These are phyloP conservation scores for Polypterus senegalus DNA, from an alignment of 2,113 vertebrate genomes.

Conservation along the genomic window DNA sequence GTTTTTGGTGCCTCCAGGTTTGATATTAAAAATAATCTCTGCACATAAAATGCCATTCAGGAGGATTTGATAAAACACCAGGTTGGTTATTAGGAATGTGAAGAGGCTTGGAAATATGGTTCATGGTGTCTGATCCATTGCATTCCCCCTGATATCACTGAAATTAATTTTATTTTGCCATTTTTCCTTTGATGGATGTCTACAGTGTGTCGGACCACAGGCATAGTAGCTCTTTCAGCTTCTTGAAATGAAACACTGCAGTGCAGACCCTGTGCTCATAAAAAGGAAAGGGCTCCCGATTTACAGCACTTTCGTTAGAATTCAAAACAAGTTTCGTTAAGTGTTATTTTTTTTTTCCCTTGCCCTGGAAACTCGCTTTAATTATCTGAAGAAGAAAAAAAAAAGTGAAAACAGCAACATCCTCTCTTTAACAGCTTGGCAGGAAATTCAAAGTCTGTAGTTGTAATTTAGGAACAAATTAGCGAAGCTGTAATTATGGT, in stretches of 20 bases:
- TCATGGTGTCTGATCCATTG: no score
- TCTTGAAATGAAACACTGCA: no score
- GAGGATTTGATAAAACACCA: no score
- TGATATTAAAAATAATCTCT: neutral
- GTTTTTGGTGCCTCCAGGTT: neutral
- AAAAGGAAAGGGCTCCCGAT: no score
- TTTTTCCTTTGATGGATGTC: no score
- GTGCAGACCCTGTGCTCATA: no score
- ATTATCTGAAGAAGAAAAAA: slow-evolving; percentile 10
- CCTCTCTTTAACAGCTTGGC: neutral
- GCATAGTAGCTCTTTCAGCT: no score
- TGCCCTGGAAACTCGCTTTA: slow-evolving; percentile 6
- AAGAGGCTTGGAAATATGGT: no score
- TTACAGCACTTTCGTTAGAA: neutral
- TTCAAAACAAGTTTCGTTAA: slow-evolving; percentile 5
- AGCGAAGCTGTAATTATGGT: slow-evolving; percentile 3
- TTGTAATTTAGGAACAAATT: slow-evolving; percentile 6
- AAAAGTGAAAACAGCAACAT: neutral
- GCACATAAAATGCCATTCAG: neutral
- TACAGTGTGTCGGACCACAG: no score
- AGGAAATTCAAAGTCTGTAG: slow-evolving; percentile 4
- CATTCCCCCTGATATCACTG: no score
- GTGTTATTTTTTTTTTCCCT: neutral
- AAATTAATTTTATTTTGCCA: no score
- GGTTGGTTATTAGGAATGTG: no score